Evolutionary conservation across 2,113 vertebrate species (phyloP), one percentile per base, ranked within the genome.

Genomic region (Zosterops japonicus): DNA sequence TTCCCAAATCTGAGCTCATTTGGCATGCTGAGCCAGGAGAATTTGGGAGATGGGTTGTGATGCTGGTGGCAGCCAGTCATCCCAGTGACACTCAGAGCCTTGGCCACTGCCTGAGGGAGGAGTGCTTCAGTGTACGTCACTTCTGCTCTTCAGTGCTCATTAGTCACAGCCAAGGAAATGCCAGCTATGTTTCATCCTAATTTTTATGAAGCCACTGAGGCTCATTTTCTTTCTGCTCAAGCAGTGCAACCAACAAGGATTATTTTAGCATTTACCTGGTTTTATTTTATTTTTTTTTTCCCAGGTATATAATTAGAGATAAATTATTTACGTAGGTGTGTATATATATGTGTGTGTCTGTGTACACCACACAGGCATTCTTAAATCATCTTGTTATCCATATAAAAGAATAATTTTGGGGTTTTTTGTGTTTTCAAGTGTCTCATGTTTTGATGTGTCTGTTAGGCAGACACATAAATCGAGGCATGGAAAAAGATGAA

Each of bases 131-230:
- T 6, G 10, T 55, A 17, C 3, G 5, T 72, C 84, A 31, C n/a
- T 27, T 6, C 25, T 39, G 41, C 50, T 91, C 21, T 18, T 87
- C 50, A 29, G 80, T 14, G 68, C 46, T 56, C 13, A 10, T 90
- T 91, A 89, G 65, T 93, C 81, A 77, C 69, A 68, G 35, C 52
- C 84, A 75, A 77, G 78, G 76, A 94, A 87, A 87, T 71, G 56
- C 39, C 89, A 91, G 50, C 74, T 84, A 1, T 64, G 53, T 63
- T 87, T 87, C 59, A 87, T 71, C 84, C 61, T 82, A 55, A 67
- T 79, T 94, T 92, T 94, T 93, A 63, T 63, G 59, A 67, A 89
- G 15, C 55, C 60, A 20, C 47, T 46, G 50, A 64, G 46, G 23
- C 55, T 89, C 29, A 0, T 36, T 87, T 93, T 74, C 50, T 87